These are phyloP conservation scores for Spilogale gracilis DNA, from an alignment of 2,113 vertebrate species.

Conservation along the genomic window DNA sequence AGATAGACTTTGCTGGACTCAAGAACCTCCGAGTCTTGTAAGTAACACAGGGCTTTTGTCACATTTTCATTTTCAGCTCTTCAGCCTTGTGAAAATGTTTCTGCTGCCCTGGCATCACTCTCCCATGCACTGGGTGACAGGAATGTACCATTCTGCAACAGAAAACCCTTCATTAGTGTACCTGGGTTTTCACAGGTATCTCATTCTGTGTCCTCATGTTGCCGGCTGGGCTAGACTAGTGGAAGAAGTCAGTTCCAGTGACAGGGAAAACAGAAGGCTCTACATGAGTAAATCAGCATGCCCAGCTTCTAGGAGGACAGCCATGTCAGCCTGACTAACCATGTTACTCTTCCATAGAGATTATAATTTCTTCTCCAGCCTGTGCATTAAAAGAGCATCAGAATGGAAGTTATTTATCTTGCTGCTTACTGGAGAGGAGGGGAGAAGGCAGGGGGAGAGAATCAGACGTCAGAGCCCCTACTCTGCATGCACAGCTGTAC, in stretches of 20 bases:
- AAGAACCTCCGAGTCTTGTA: slow-evolving; percentile 99
- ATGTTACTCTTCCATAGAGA: slow-evolving; percentile 53
- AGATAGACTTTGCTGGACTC: slow-evolving; percentile 95
- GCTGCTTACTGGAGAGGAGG: slow-evolving; percentile 44
- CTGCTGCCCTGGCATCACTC: background rate
- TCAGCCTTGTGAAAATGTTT: background rate
- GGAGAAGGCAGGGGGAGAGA: background rate
- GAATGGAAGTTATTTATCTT: slow-evolving; percentile 70
- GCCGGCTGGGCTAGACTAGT: background rate
- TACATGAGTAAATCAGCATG: slow-evolving; percentile 55
- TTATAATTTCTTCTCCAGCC: slow-evolving; percentile 72
- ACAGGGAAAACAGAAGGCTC: slow-evolving; percentile 57
- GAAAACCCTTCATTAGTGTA: background rate
- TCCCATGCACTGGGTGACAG: background rate
- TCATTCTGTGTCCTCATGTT: background rate
- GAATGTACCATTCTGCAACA: background rate
- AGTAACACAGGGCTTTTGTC: slow-evolving; percentile 83
- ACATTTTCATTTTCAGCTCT: background rate
- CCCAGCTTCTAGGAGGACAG: slow-evolving; percentile 57
- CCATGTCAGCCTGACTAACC: slow-evolving; percentile 59
- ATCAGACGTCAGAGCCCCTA: slow-evolving; percentile 49
- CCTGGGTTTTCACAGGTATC: background rate
- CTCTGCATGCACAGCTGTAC: slow-evolving; percentile 40
- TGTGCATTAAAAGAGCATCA: slow-evolving; percentile 60
- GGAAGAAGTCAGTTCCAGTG: slow-evolving; percentile 33